phyloP scores from a whole-genome alignment of 2,113 vertebrate genomes.

The Theropithecus gelada region DNA sequence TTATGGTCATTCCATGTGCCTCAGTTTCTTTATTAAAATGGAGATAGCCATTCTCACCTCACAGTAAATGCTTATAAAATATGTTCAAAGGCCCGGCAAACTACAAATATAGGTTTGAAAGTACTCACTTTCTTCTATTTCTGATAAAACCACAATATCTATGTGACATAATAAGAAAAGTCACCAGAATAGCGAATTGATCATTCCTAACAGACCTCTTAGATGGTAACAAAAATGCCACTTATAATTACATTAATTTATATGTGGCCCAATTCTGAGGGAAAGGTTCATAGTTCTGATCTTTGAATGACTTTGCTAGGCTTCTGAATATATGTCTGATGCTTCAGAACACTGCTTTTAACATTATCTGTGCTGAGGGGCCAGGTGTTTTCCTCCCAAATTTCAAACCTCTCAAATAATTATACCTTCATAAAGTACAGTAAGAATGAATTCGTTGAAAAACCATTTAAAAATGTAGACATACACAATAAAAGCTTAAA shows the following conservation, averaged over 20 bases:
- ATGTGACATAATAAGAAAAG: background rate
- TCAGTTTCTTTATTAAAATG: conserved; percentile 50
- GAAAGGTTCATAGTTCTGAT: background rate
- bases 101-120: background rate
- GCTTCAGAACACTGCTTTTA: background rate
- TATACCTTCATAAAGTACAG: background rate
- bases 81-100: background rate
- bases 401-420: background rate
- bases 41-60: background rate
- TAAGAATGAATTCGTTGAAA: background rate
- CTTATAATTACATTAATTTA: background rate
- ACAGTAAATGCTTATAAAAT: background rate
- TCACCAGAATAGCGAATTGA: background rate
- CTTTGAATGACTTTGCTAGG: background rate
- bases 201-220: background rate
- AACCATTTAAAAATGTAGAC: background rate
- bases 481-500: background rate
- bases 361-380: background rate
- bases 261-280: background rate
- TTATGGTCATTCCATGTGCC: background rate
- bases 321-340: background rate
- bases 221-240: background rate
- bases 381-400: too few relatives aligned
- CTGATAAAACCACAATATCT: background rate
- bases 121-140: background rate